A percentile compares a stretch with the other conserved stretches of the same genome.
These are phyloP conservation scores for Carduelis carduelis DNA, from an alignment of 2,797 vertebrate genomes.

Conservation along the genomic window DNA sequence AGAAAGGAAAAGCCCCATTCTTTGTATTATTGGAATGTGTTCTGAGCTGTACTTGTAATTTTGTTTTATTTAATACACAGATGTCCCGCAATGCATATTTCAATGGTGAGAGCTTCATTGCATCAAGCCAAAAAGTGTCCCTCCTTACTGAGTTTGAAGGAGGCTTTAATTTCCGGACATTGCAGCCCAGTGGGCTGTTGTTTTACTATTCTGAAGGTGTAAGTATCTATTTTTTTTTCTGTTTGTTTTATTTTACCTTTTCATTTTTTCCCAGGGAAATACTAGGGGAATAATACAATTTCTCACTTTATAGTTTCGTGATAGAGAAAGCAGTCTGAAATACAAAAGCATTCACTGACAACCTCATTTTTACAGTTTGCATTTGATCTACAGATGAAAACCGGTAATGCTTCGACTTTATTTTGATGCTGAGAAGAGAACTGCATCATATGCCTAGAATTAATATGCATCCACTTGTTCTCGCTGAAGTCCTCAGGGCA, in stretches of 20 bases:
- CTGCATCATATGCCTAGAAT: background rate
- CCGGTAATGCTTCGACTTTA: background rate
- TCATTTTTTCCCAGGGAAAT: background rate
- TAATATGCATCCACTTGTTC: background rate
- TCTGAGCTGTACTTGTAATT: background rate
- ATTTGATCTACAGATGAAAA: background rate
- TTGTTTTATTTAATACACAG: slow-evolving; percentile 70
- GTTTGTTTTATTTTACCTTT: background rate
- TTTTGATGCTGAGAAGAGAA: background rate
- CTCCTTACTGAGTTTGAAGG: slow-evolving; percentile 89
- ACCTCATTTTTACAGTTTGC: background rate
- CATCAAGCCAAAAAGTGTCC: slow-evolving; percentile 86
- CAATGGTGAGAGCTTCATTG: slow-evolving; percentile 87
- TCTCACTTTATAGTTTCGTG: background rate
- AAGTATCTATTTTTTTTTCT: slow-evolving; percentile 30
- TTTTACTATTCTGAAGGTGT: slow-evolving; percentile 90
- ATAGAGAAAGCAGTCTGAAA: background rate
- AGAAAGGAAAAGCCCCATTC: fast-evolving
- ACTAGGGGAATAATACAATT: background rate
- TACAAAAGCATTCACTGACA: background rate
- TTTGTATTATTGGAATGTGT: background rate
- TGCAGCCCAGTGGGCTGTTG: slow-evolving; percentile 86
- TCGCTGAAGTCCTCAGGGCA: background rate
- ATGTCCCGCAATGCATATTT: slow-evolving; percentile 94
- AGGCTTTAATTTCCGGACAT: slow-evolving; percentile 90